Base-by-base conservation (phyloP, 2,113 vertebrate genomes). In the Jaculus jaculus region DNA sequence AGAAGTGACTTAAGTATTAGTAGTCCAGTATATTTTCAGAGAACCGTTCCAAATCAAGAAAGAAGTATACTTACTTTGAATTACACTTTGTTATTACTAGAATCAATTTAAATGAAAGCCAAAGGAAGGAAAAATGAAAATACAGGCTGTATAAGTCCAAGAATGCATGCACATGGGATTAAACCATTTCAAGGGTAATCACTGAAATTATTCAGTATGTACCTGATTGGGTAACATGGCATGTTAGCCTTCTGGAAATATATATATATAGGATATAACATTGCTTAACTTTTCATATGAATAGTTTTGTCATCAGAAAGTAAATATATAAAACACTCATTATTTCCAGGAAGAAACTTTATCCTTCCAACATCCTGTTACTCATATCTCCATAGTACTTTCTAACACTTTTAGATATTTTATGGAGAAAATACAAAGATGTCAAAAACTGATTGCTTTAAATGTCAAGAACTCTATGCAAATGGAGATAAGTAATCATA, bases 1-100 rank as follows among this genome's bases (percentile, higher is more conserved):
- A 78, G 26, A 93, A 94, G 12, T 88, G 39, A 82, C 34, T 93
- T 81, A 89, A 20, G 84, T 91, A 94, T 71, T 60, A 75, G 73
- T 17, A 66, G 61, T 90, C 87, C 66, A 91, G 13, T 87, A 60
- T 73, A 89, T 82, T 89, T 94, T 37, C 73, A 86, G 87, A 86
- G 61, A 72, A 1, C 15, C 4, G 78, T 18, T 87, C 39, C 87
- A 89, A 93, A 94, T 87, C 26, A 96, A 78, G 21, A 63, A 72
- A 93, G 21, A 37, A 54, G 5, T 91, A 32, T 34, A 73, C 84
- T 95, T 82, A 90, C 63, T 21, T 2, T 89, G 32, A 93, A 84
- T 85, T 87, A 87, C 71, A 5, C 8, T 87, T 88, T 87, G 28
- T 89, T 93, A 91, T 73, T 15, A 26, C 34, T 89, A 84, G 91